A percentile compares a stretch with the other conserved stretches of the same genome.
Evolutionary conservation across 1,140 invertebrate species (phyloP).

Genomic region (Pteromalus puparum): DNA sequence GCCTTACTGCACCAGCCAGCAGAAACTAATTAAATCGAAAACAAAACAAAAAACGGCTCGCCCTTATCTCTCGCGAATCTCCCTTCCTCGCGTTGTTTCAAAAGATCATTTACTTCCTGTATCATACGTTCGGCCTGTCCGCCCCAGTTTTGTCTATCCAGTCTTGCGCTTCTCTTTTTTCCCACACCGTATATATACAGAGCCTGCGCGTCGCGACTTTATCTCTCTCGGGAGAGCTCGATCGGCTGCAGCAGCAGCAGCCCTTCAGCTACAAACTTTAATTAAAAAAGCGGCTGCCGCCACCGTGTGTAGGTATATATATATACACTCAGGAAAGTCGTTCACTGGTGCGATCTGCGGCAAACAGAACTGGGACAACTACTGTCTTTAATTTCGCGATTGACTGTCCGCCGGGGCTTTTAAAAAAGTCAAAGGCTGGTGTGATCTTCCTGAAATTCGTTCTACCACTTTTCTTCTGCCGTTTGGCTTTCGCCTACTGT

Average conservation of each 20-base stretch:
- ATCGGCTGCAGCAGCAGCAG: conserved; percentile 22
- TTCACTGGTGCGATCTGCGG: conserved; percentile 30
- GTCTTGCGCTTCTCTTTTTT: not conserved
- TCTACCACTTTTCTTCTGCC: not conserved
- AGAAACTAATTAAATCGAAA: not conserved
- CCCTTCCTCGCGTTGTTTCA: not conserved
- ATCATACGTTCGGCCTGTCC: conserved; percentile 29
- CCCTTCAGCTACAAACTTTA: conserved; percentile 67
- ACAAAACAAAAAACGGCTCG: not conserved
- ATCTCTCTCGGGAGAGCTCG: conserved; percentile 36
- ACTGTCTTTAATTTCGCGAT: conserved; percentile 50
- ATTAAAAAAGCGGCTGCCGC: conserved; percentile 64
- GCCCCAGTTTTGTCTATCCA: conserved; percentile 32
- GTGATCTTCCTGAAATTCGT: conserved; percentile 1
- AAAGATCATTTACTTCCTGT: conserved; percentile 40
- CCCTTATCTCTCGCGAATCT: conserved; percentile 5
- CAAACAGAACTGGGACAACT: conserved; percentile 43
- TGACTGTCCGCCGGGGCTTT: conserved; percentile 23
- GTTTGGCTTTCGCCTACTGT: not conserved
- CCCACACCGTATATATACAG: not conserved
- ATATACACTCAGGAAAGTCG: conserved; percentile 1
- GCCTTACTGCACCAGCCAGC: no score
- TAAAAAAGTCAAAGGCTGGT: conserved; percentile 33
- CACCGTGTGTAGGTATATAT: not conserved
- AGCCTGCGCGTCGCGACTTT: not conserved